Base-by-base conservation (phyloP, 2,888 invertebrate genomes). In the Cremastobaeus sp. region DNA sequence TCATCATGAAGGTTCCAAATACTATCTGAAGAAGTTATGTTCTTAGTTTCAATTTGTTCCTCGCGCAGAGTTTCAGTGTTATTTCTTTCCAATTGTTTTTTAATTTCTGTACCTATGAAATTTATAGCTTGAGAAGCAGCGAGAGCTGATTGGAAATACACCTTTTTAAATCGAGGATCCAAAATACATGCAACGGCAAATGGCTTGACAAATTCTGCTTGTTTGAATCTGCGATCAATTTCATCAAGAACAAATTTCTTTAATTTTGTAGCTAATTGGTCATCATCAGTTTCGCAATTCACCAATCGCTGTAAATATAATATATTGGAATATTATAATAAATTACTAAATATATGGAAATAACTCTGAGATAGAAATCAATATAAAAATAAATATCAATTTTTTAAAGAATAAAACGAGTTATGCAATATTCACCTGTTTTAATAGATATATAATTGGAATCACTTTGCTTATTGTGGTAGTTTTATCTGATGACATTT, bases 401-500 rank as follows among this genome's bases (percentile, higher is more conserved):
- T n/a, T n/a, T n/a, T n/a, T n/a, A n/a, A n/a, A n/a, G n/a, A n/a
- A n/a, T n/a, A n/a, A n/a, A n/a, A n/a, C n/a, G n/a, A n/a, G n/a
- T n/a, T n/a, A n/a, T n/a, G n/a, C n/a, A n/a, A n/a, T n/a, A n/a
- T 15, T 52, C 18, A 60, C 47, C 37, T 65, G 17, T 8, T 37
- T 18, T 2, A 37, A 8, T 18, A 20, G 79, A 65, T 73, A 77
- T 30, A 81, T 76, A 21, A 82, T 72, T 4, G 83, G 81, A 69
- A 83, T 83, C 41, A 79, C 79, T 77, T 81, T 83, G 47, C 82
- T 82, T 34, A 62, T 62, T 39, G 76, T 81, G 1, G 82, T 77
- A 75, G 80, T 80, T 75, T 81, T 81, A 77, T 83, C 81, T 43
- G 65, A 74, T 41, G 79, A 78, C 69, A 82, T 78, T 76, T 84